Percentiles rank a stretch among this genome's conserved stretches.
These are phyloP conservation scores for Druon quercuslanigerum DNA, from an alignment of 1,140 invertebrate genomes.

Conservation along the genomic window DNA sequence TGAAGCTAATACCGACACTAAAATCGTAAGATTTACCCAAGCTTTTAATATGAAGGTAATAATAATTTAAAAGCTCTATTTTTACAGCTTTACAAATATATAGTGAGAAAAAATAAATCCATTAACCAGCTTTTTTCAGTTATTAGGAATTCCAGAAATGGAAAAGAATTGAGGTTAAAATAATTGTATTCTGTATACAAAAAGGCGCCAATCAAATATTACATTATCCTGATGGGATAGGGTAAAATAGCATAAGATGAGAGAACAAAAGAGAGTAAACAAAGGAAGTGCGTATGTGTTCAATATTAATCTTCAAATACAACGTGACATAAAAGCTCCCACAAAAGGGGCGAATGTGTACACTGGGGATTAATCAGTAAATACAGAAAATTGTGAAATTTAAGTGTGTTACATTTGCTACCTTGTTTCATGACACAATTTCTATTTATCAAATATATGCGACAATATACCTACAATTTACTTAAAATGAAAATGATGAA, in stretches of 20 bases:
- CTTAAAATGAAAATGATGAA: no score
- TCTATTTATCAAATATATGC: no score
- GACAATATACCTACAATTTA: no score
- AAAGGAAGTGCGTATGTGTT: not conserved
- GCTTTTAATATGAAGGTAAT: no score
- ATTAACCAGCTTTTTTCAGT: no score
- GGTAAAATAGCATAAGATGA: not conserved
- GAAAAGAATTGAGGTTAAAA: not conserved
- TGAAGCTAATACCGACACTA: no score
- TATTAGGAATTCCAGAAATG: not conserved
- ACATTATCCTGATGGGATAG: not conserved
- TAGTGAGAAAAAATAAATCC: no score
- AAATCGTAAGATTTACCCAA: no score
- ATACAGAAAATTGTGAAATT: conserved; percentile 6
- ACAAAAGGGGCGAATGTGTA: conserved; percentile 8
- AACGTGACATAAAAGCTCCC: not conserved
- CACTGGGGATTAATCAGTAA: not conserved
- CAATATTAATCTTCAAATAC: conserved; percentile 17
- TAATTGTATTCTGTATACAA: not conserved
- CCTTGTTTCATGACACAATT: no score
- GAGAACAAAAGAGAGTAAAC: not conserved
- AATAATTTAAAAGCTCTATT: no score
- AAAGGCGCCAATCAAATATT: not conserved
- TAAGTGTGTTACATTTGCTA: not conserved
- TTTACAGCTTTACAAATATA: no score